These are phyloP conservation scores for Eudorcas thomsonii DNA, from an alignment of 2,113 vertebrate genomes.

Conservation along the genomic window DNA sequence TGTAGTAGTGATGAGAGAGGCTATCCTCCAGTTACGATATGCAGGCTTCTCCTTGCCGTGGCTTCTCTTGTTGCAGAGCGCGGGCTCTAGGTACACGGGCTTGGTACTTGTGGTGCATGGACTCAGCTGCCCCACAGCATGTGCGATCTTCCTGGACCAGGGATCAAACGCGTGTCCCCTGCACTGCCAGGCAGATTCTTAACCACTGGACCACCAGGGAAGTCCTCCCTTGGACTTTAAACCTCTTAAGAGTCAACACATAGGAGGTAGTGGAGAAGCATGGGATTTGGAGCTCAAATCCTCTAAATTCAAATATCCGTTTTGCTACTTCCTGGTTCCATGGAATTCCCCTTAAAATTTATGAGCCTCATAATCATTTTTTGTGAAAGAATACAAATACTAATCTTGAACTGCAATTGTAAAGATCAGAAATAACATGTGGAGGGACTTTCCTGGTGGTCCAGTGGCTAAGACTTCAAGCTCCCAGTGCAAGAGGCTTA, in stretches of 20 bases:
- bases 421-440: not conserved
- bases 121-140: not conserved
- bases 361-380: not conserved
- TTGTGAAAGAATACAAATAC: not conserved
- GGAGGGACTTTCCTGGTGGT: not conserved
- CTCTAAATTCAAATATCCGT: not conserved
- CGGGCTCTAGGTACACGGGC: not conserved
- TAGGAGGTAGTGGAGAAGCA: not conserved
- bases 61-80: not conserved
- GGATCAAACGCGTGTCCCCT: not conserved
- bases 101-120: not conserved
- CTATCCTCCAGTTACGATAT: not conserved
- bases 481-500: not conserved
- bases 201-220: not conserved
- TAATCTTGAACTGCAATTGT: not conserved
- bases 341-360: not conserved
- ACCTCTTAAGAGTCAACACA: not conserved
- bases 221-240: no score
- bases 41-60: not conserved
- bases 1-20: not conserved
- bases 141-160: not conserved
- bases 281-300: not conserved
- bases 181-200: not conserved
- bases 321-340: not conserved
- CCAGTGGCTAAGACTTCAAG: not conserved